Evolutionary conservation across 2,888 invertebrate species (phyloP), one percentile per base, ranked within the genome.

Genomic region (Rutpela maculata): DNA sequence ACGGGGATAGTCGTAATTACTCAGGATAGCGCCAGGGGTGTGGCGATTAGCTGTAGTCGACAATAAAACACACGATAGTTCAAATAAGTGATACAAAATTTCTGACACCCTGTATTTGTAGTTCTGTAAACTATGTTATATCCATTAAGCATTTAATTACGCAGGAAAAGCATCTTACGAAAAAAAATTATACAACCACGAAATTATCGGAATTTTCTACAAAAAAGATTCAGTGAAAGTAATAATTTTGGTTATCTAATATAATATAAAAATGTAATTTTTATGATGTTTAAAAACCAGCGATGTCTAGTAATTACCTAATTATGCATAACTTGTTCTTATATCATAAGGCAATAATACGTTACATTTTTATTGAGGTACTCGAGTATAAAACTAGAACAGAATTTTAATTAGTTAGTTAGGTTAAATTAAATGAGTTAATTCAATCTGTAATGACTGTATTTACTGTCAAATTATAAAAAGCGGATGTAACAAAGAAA

Each of bases 381-480:
- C 19, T 11, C n/a, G 0, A 38, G 17, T 43, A 7, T 65, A 12
- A 43, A 65, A 43, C 43, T 43, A 31, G 43, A 43, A 50, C 50
- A 50, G 50, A 50, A 17, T n/a, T 50, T 63, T 17, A 63, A 63
- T 63, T 63, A 63, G 35, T n/a, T 15, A n/a, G n/a, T 26, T 26
- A 35, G 35, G 62, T 63, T 63, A 63, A 63, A 31, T 63, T 31
- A 31, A 62, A 62, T 35, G n/a, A 31, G 62, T 9, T 35, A n/a
- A 15, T 26, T 35, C 31, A 63, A 35, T 35, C 31, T 1, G 35
- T 31, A 17, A 35, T 31, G n/a, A 10, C 17, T 26, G 26, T 35
- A 35, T 63, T 35, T 63, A 63, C 35, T 63, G 31, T 35, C 62
- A n/a, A 35, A 63, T 63, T 35, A 35, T n/a, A 63, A 63, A 63